Base-by-base conservation (phyloP, 2,888 invertebrate species). In the Hanleya hanleyi region DNA sequence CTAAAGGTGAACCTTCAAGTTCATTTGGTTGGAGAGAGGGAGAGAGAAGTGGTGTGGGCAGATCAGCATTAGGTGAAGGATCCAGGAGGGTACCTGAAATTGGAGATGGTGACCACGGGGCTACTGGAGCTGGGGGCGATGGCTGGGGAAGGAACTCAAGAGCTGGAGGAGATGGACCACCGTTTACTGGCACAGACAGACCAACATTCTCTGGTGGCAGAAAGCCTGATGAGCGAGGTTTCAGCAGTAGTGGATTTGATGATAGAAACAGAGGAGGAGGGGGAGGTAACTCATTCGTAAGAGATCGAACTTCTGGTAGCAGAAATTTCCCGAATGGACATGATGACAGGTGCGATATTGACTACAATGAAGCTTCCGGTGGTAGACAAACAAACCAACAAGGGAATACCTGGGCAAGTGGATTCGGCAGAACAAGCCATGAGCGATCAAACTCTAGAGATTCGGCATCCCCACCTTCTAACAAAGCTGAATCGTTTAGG, bases 51-150 rank as follows among this genome's bases (percentile, higher is more conserved):
- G 41, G 67, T 26, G 69, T 69, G 1, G 62, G 64, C 70, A 66
- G 71, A 61, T 38, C 67, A 15, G 49, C 68, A 1, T 37, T 61
- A 57, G 77, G 77, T 57, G 79, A 77, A 36, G 73, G 75, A 68
- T 74, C 79, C 18, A 64, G 70, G 4, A 66, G 22, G 47, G 33
- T 36, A 36, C 51, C 50, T 12, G 15, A 36, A 49, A 67, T 37
- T 12, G 70, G 70, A 15, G 76, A 69, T 68, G 64, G 41, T 18
- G 35, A 38, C n/a, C n/a, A n/a, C n/a, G n/a, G n/a, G n/a, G n/a
- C n/a, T n/a, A n/a, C n/a, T 65, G 66, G 68, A 33, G 41, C n/a
- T 32, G 33, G 36, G 50, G 71, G 71, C 26, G 70, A 62, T 26
- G 67, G 73, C 15, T 70, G 51, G 67, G 73, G 74, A 41, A 47